phyloP scores from a whole-genome alignment of 2,113 vertebrate species.

The Pithys albifrons region DNA sequence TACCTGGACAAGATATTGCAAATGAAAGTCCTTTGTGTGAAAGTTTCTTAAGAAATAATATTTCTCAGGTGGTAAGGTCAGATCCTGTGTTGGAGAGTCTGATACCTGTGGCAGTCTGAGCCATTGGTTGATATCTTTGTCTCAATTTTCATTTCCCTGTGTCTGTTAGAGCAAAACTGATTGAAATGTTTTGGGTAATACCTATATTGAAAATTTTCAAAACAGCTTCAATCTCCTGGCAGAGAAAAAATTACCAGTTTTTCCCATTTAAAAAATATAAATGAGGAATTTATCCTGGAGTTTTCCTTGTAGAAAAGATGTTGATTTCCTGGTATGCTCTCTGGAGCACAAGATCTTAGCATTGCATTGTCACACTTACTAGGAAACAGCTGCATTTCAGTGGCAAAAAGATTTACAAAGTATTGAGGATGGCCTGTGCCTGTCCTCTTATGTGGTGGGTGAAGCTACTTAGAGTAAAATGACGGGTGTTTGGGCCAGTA shows the following conservation, averaged over 20 bases:
- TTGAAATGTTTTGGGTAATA: not conserved
- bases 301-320: not conserved
- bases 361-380: rapidly evolving
- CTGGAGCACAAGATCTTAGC: not conserved
- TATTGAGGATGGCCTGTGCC: not conserved
- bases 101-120: not conserved
- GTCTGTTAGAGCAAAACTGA: not conserved
- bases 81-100: not conserved
- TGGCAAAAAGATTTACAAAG: not conserved
- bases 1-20: not conserved
- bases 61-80: not conserved
- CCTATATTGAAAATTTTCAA: not conserved
- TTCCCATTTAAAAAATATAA: not conserved
- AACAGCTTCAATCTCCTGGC: not conserved
- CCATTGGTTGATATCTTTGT: not conserved
- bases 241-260: rapidly evolving
- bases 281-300: not conserved
- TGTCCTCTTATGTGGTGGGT: not conserved
- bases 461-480: not conserved
- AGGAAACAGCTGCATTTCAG: not conserved
- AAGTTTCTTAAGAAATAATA: not conserved
- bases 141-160: not conserved
- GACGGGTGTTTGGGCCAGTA: not conserved
- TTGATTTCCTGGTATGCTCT: not conserved
- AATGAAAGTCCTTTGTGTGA: not conserved